Evolutionary conservation across 1,140 invertebrate genomes (phyloP).

Genomic region (Penaeus indicus): DNA sequence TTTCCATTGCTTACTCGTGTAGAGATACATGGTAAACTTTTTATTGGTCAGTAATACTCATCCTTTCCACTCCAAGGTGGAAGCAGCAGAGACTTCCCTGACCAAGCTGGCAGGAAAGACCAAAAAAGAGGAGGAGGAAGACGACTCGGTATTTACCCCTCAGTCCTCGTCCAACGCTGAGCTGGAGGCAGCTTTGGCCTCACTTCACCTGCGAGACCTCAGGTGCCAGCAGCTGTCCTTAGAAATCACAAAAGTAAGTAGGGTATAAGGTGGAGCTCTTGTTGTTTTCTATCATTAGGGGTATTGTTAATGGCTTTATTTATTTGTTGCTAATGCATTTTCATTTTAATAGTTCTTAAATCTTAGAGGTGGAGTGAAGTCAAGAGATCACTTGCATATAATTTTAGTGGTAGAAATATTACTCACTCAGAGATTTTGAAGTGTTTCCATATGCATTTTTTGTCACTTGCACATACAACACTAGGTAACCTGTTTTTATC

Average conservation of each 20-base stretch:
- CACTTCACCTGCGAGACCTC: constrained; percentile 88
- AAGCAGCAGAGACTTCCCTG: constrained; percentile 64
- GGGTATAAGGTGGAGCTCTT: not conserved
- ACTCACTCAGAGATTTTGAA: not conserved
- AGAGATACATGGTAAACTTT: not conserved
- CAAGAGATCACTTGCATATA: no score
- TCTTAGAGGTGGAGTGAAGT: no score
- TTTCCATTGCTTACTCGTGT: not conserved
- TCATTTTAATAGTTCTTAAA: not conserved
- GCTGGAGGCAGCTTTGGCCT: constrained; percentile 85
- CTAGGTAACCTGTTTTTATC: not conserved
- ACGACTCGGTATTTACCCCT: constrained; percentile 27
- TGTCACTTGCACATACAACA: not conserved
- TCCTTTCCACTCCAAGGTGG: constrained; percentile 47
- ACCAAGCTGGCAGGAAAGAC: constrained; percentile 39
- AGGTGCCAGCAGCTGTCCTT: constrained; percentile 89
- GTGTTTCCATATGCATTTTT: no score
- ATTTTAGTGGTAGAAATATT: not conserved
- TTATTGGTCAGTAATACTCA: not conserved
- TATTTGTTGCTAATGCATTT: no score
- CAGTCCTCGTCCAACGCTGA: constrained; percentile 70
- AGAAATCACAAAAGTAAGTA: constrained; percentile 80
- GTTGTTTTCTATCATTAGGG: not conserved
- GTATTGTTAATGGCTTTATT: not conserved
- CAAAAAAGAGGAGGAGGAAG: constrained; percentile 33